Evolutionary conservation across 2,113 vertebrate species (phyloP).

Genomic region (Ginglymostoma cirratum): DNA sequence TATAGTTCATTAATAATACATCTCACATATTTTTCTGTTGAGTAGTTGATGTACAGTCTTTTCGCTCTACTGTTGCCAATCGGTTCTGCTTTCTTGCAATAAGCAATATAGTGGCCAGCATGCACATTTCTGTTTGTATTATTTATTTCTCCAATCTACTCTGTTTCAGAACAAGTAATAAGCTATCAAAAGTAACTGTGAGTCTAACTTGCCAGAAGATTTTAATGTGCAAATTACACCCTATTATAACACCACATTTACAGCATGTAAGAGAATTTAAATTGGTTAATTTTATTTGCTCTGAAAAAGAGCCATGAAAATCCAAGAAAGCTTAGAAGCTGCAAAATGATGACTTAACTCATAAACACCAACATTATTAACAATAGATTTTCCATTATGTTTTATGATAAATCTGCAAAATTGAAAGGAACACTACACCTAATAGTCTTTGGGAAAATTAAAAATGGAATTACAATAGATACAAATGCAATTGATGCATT

Average conservation of each 20-base stretch:
- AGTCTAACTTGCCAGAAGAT: not conserved
- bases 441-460: not conserved
- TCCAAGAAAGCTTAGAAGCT: not conserved
- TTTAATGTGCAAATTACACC: not conserved
- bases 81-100: not conserved
- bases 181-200: not conserved
- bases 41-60: not conserved
- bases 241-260: not conserved
- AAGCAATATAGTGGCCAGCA: not conserved
- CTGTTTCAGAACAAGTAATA: not conserved
- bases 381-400: not conserved
- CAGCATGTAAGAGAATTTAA: not conserved
- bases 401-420: not conserved
- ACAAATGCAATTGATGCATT: not conserved
- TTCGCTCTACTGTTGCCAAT: not conserved
- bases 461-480: not conserved
- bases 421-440: not conserved
- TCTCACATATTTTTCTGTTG: not conserved
- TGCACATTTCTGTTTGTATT: not conserved
- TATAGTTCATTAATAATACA: not conserved
- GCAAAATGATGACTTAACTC: not conserved
- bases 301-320: not conserved
- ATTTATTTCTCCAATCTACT: slow-evolving; percentile 6
- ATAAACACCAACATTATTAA: not conserved
- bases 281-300: not conserved